These are phyloP conservation scores for Bombus fervidus DNA, from an alignment of 1,140 invertebrate species.

Conservation along the genomic window DNA sequence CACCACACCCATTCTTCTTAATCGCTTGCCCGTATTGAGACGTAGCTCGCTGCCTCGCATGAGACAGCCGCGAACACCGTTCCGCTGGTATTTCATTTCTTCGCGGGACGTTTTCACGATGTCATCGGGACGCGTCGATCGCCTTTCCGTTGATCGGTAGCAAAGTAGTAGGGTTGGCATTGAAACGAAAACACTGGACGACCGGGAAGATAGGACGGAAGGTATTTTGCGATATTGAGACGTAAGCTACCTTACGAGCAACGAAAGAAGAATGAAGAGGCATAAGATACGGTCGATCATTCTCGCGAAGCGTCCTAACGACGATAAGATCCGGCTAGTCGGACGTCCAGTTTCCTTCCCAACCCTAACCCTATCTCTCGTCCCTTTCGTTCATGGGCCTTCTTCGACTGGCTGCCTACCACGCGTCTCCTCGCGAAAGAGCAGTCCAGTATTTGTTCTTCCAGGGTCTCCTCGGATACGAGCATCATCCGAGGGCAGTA, in stretches of 20 bases:
- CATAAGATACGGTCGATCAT: slow-evolving; percentile 75
- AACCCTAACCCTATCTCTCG: neutral
- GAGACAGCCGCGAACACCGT: slow-evolving; percentile 29
- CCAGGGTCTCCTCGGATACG: slow-evolving; percentile 63
- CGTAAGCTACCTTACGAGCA: slow-evolving; percentile 68
- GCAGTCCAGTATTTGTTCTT: slow-evolving; percentile 69
- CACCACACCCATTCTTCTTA: slow-evolving; percentile 60
- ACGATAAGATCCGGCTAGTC: slow-evolving; percentile 63
- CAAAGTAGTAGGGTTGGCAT: no score
- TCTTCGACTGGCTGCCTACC: slow-evolving; percentile 51
- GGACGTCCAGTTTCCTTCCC: slow-evolving; percentile 25
- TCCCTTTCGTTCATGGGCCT: slow-evolving; percentile 14
- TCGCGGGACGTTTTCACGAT: neutral
- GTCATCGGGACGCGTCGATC: neutral
- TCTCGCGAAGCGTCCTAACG: slow-evolving; percentile 55
- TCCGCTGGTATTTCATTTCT: neutral
- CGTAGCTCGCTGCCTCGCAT: slow-evolving; percentile 19
- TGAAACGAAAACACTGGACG: neutral
- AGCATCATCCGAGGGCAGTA: slow-evolving; percentile 81
- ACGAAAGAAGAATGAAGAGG: slow-evolving; percentile 66
- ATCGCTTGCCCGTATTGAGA: slow-evolving; percentile 56
- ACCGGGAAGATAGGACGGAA: neutral
- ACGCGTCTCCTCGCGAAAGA: slow-evolving; percentile 46
- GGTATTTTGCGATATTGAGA: slow-evolving; percentile 72
- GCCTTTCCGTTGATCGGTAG: neutral